These are phyloP conservation scores for Luehdorfia chinensis DNA, from an alignment of 1,140 invertebrate species.

Conservation along the genomic window DNA sequence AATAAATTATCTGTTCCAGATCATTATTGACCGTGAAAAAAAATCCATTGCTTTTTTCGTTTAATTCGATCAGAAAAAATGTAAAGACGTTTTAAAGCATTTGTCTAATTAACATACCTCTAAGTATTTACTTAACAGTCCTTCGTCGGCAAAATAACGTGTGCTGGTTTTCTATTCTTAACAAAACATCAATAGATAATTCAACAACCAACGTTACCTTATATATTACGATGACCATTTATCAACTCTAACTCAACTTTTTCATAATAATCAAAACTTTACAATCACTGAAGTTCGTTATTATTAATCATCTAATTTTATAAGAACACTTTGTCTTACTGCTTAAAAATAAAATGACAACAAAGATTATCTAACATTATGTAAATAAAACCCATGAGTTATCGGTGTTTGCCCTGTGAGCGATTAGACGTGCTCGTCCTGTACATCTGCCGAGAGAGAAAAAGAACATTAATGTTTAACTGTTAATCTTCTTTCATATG, in stretches of 20 bases:
- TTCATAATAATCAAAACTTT: not conserved
- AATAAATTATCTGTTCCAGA: no score
- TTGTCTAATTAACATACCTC: no score
- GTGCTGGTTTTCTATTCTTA: not conserved
- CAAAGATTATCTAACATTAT: constrained; percentile 2
- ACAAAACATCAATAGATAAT: not conserved
- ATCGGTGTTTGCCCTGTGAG: constrained; percentile 43
- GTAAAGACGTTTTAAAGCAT: no score
- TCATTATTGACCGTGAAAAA: no score
- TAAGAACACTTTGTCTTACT: constrained; percentile 73
- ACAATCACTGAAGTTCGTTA: constrained; percentile 9
- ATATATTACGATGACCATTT: not conserved
- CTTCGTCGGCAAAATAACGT: constrained; percentile 2
- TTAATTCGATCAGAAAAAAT: no score
- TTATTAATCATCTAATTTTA: constrained; percentile 49
- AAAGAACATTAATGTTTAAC: constrained; percentile 55
- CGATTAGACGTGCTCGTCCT: constrained; percentile 79
- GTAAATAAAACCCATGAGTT: constrained; percentile 13
- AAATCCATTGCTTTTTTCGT: no score
- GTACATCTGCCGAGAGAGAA: constrained; percentile 80
- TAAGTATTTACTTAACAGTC: no score
- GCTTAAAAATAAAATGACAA: constrained; percentile 17
- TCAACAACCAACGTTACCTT: constrained; percentile 9
- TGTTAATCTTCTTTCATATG: no score
- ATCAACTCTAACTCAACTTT: not conserved